These are phyloP conservation scores for Phortica magna DNA, from an alignment of 2,888 invertebrate species.

Conservation along the genomic window DNA sequence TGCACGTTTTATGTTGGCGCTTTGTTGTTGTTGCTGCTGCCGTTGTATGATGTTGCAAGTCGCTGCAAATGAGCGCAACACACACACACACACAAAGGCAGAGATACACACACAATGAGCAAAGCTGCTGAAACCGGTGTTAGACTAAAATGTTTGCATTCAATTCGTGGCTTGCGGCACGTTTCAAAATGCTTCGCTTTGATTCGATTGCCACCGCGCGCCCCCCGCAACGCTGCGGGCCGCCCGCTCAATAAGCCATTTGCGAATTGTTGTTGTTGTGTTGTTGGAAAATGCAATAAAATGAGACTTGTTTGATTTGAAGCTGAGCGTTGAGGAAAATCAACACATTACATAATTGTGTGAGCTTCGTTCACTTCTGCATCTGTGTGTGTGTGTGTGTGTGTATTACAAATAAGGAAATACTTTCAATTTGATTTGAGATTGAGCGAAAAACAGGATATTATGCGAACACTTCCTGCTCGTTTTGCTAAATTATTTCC, in stretches of 20 bases:
- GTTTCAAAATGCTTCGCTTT: slow-evolving; percentile 47
- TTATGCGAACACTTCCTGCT: slow-evolving; percentile 18
- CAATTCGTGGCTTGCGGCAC: slow-evolving; percentile 59
- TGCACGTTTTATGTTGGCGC: background rate
- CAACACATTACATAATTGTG: slow-evolving; percentile 52
- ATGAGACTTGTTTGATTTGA: slow-evolving; percentile 45
- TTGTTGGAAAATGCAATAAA: slow-evolving; percentile 32
- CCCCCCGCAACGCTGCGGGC: no score
- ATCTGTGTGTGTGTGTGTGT: slow-evolving; percentile 49
- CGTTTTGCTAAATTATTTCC: slow-evolving; percentile 13
- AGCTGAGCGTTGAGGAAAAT: background rate
- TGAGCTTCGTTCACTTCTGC: slow-evolving; percentile 69
- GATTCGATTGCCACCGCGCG: background rate
- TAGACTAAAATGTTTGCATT: slow-evolving; percentile 68
- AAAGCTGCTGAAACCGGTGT: slow-evolving; percentile 71
- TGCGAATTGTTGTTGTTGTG: background rate
- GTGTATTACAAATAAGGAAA: slow-evolving; percentile 59
- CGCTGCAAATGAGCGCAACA: slow-evolving; percentile 10
- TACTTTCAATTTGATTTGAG: slow-evolving; percentile 55
- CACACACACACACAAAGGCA: slow-evolving; percentile 6
- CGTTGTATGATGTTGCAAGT: slow-evolving; percentile 31
- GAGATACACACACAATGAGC: background rate
- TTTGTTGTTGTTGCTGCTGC: slow-evolving; percentile 46
- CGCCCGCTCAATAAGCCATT: background rate
- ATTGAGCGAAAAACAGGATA: slow-evolving; percentile 18